Base-by-base conservation (phyloP, 2,113 vertebrate species). In the Eolophus roseicapilla region DNA sequence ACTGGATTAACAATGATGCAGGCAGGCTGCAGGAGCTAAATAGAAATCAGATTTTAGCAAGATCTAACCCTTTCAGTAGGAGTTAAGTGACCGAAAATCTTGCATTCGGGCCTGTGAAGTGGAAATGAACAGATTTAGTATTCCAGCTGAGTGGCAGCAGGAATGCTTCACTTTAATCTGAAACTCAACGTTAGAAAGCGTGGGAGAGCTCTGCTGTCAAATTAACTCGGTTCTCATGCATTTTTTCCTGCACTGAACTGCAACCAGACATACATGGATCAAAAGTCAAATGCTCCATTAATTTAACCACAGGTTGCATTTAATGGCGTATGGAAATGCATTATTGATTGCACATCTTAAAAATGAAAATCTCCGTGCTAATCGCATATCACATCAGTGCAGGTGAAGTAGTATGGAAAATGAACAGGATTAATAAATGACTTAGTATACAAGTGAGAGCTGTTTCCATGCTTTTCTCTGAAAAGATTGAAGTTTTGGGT, bases 321-420 rank as follows among this genome's bases (percentile, higher is more conserved):
- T 97, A 96, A 95, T 93, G 92, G 43, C 69, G 65, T 93, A 88
- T 89, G 91, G 77, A 96, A 96, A 95, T 97, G 70, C 57, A 76
- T 94, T 97, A 97, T 97, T 97, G 96, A 97, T 93, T 96, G 89
- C 73, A 87, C 81, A 78, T 88, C 92, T 97, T 88, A 88, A 94
- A 96, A 96, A 91, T 95, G 33, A 95, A 96, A 96, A 95, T 94
- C 79, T 93, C 71, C 53, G 35, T 92, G 88, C 84, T 96, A 96
- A 95, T 96, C 88, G 43, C 69, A 31, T 53, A 80, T 92, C 82
- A 37, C 74, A 76, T 91, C 71, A 64, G 80, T 68, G 82, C 84
- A 96, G 70, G 87, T 84, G 79, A 86, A 88, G 57, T 27, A 77
- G 47, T 69, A 75, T 41, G 67, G 82, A 94, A 96, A 95, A 91